phyloP scores from a whole-genome alignment of 2,888 invertebrate genomes.

The Coleophora flavipennella region DNA sequence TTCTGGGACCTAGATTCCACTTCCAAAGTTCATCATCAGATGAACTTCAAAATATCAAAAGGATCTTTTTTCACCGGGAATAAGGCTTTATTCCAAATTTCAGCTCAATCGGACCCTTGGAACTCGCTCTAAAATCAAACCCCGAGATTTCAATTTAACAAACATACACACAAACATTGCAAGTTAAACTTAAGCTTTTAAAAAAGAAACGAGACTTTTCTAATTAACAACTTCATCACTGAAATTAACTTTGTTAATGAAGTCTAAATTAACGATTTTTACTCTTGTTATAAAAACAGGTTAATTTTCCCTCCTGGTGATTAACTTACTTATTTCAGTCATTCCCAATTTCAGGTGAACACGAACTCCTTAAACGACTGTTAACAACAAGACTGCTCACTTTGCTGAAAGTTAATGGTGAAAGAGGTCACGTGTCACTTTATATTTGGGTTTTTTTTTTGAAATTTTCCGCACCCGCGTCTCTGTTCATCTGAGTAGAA shows the following conservation, averaged over 20 bases:
- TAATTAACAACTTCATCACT: constrained; percentile 5
- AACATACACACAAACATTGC: no score
- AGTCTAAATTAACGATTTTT: background rate
- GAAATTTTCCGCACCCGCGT: constrained; percentile 30
- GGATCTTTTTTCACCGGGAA: no score
- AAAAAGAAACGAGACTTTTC: constrained; percentile 1
- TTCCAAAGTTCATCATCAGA: no score
- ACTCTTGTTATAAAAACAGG: no score
- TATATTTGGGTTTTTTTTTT: constrained; percentile 21
- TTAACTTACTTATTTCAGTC: constrained; percentile 54
- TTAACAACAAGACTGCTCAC: constrained; percentile 24
- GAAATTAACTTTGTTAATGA: background rate
- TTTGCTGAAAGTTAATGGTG: constrained; percentile 15
- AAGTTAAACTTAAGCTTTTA: background rate
- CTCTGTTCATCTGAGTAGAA: constrained; percentile 34
- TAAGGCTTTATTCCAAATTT: no score
- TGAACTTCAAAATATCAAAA: no score
- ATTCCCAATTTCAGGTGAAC: constrained; percentile 55
- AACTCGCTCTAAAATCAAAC: no score
- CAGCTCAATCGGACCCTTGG: no score
- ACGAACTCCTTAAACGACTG: constrained; percentile 43
- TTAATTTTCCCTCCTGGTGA: no score
- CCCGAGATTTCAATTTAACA: no score
- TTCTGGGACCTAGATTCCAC: no score
- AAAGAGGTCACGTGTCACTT: constrained; percentile 22